Evolutionary conservation across 2,888 invertebrate genomes (phyloP), one percentile per base, ranked within the genome.

Genomic region (Ectemnius cavifrons): DNA sequence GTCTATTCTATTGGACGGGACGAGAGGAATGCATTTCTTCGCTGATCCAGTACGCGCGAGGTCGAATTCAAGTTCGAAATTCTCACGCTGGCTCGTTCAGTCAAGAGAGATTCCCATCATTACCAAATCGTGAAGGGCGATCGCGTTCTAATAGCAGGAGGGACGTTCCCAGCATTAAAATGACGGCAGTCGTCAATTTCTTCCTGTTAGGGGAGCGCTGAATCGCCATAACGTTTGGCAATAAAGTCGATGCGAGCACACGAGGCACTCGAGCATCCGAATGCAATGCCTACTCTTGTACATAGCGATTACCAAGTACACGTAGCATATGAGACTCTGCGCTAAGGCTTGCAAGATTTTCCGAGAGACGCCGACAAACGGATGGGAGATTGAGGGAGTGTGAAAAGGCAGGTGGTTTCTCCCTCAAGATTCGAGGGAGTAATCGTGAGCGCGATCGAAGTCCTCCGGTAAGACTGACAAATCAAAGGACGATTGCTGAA

Each of bases 391-490:
- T 52, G 13, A 52, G 16, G 52, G 52, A 37, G 52, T 11, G 16
- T n/a, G 16, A 16, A 52, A 6, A 8, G n/a, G 16, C 16, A 2
- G 52, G 4, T 14, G 14, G 52, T 52, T 4, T 14, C 52, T 52
- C 52, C 16, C 52, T 5, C 52, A 6, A 0, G 52, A 52, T 2
- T 52, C 16, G 52, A 14, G 20, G 4, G 37, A 59, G 59, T n/a
- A 57, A 61, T 45, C 45, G 11, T 45, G 68, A 16, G 47, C 45
- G 23, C 67, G 28, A 72, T 68, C 68, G 64, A 71, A 77, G 57
- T 80, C 80, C 82, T 82, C 78, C 79, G 76, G 80, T 79, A 85
- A 87, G 85, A 85, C 87, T 85, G 87, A 87, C 72, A 81, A 87
- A 86, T 87, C 86, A 86, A 86, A 85, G 80, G 83, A 68, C 60